Evolutionary conservation across 1,140 invertebrate genomes (phyloP), one percentile per base, ranked within the genome.

Genomic region (Drosophila bocki): DNA sequence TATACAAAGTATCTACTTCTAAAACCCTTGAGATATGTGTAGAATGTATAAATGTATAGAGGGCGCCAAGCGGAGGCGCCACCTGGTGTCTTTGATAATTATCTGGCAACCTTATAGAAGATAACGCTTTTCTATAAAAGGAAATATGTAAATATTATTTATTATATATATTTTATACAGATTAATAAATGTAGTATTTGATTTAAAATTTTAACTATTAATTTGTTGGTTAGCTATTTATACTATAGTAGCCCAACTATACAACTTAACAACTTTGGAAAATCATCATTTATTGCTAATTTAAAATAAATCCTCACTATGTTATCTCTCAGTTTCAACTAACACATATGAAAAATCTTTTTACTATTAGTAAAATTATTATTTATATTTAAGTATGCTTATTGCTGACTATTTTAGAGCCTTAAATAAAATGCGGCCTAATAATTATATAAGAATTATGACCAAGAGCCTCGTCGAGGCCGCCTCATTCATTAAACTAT

Each of bases 361-460:
- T 54, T 15, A 17, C n/a, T 26, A 12, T n/a, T 12, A 39, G 15
- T 22, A 56, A 37, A 3, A 45, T 13, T 37, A n/a, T 26, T n/a
- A 11, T 5, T 56, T 7, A 56, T 22, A 54, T 33, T 35, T 19
- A 13, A 19, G 7, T 41, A 5, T 11, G 11, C 35, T 26, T n/a
- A 26, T 9, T 15, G 5, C 7, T 26, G 51, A 17, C 12, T 37
- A 9, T 22, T 37, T 54, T n/a, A 22, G 15, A 22, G 8, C 2
- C 33, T 19, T 29, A 54, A 39, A 29, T 32, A 53, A 35, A 62
- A 53, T 29, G n/a, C 3, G 8, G 3, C 22, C n/a, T 35, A 37
- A 32, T 54, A 37, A 53, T 70, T 70, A 70, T 42, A 71, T 33
- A 48, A 50, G 67, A 72, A 59, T 44, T 60, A 72, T 71, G 37